phyloP scores from a whole-genome alignment of 2,797 vertebrate genomes.

The Morus bassanus region DNA sequence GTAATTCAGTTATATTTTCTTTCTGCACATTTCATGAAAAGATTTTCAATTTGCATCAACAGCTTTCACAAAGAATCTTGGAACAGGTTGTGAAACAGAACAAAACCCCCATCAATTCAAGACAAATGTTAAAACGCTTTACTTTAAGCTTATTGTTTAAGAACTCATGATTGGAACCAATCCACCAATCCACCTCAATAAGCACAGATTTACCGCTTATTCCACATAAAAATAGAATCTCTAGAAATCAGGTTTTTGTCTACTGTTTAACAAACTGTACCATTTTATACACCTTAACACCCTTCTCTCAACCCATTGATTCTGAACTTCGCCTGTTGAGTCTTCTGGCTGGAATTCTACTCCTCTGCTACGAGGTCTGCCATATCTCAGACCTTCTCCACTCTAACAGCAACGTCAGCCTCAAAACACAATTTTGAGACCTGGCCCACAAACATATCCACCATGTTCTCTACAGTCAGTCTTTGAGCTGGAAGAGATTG shows the following conservation, averaged over 20 bases:
- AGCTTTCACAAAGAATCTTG: not conserved
- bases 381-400: not conserved
- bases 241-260: not conserved
- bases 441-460: not conserved
- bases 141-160: not conserved
- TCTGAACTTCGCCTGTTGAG: not conserved
- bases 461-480: not conserved
- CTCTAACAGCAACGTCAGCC: not conserved
- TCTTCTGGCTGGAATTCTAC: not conserved
- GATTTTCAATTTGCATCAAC: not conserved
- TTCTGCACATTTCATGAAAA: not conserved
- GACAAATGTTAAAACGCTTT: not conserved
- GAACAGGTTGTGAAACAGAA: not conserved
- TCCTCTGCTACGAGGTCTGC: not conserved
- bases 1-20: not conserved
- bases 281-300: not conserved
- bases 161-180: not conserved
- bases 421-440: not conserved
- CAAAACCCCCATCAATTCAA: not conserved
- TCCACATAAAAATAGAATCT: not conserved
- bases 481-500: not conserved
- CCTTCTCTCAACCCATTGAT: not conserved
- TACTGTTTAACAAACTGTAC: not conserved
- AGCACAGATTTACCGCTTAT: not conserved
- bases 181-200: not conserved